Conservation (phyloP, 2,113 vertebrate species). For the Pteruthius melanotis region DNA sequence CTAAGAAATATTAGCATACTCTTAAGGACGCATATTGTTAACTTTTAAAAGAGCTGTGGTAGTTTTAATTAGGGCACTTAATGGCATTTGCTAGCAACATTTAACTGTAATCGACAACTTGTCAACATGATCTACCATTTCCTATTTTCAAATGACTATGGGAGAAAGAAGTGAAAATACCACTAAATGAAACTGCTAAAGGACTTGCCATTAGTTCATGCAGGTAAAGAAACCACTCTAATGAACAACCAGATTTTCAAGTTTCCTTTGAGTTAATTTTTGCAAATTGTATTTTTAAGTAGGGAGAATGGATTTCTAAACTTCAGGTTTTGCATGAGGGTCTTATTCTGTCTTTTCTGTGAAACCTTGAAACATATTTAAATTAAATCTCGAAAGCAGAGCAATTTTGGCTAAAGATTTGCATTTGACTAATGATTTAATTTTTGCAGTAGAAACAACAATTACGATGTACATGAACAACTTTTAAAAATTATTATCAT, state of each 20-base stretch:
- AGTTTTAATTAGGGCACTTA: constrained; percentile 62
- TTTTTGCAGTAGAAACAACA: neutral
- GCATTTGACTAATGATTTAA: neutral
- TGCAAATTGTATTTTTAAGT: neutral
- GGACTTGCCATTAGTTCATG: neutral
- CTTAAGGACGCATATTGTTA: constrained; percentile 22
- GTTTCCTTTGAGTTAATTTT: neutral
- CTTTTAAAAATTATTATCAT: neutral
- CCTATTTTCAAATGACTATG: constrained; percentile 29
- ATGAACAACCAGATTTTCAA: neutral
- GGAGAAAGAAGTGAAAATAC: constrained; percentile 29
- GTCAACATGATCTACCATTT: constrained; percentile 55
- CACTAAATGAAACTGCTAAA: constrained; percentile 10
- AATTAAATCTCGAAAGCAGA: neutral
- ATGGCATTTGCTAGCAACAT: constrained; percentile 41
- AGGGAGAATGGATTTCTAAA: neutral
- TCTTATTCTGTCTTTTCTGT: neutral
- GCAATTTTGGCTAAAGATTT: neutral
- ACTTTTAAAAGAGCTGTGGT: constrained; percentile 42
- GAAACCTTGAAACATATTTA: neutral
- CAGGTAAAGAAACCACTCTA: neutral
- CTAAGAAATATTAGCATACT: constrained; percentile 15
- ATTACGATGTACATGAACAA: neutral
- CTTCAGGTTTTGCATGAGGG: neutral
- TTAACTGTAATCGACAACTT: constrained; percentile 55